phyloP scores from a whole-genome alignment of 2,888 invertebrate genomes.

The Drosophila phalerata region DNA sequence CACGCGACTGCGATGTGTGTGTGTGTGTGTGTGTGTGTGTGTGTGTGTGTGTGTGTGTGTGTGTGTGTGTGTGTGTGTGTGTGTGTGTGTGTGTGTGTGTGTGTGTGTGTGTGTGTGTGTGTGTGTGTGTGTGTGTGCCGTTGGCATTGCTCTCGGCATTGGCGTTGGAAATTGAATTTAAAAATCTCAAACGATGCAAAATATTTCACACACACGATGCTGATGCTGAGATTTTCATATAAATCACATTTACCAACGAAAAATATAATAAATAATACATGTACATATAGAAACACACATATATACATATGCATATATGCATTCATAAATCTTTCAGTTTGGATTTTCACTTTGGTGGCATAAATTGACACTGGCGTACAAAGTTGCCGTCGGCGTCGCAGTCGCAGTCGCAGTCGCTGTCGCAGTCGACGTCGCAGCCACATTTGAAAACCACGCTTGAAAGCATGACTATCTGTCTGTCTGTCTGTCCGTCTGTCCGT shows the following conservation, averaged over 20 bases:
- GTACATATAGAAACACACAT: constrained; percentile 1
- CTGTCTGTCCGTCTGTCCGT: constrained; percentile 13
- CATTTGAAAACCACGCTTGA: constrained; percentile 82
- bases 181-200: constrained; percentile 76
- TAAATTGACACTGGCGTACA: constrained; percentile 81
- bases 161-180: constrained; percentile 72
- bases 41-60: neutral
- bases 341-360: constrained; percentile 82
- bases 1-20: constrained; percentile 53
- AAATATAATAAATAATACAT: constrained; percentile 79
- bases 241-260: constrained; percentile 74
- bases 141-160: constrained; percentile 25
- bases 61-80: constrained; percentile 16
- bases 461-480: constrained; percentile 51
- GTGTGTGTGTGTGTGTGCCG: constrained; percentile 12
- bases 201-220: constrained; percentile 70
- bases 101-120: constrained; percentile 8
- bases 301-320: constrained; percentile 41
- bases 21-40: constrained; percentile 12
- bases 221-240: constrained; percentile 75
- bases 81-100: constrained; percentile 18
- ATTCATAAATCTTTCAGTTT: constrained; percentile 80
- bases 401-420: neutral
- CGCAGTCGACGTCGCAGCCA: constrained; percentile 44
- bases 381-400: constrained; percentile 29